phyloP scores from a whole-genome alignment of 2,797 vertebrate species.

The Odontamblyopus lacepedii region DNA sequence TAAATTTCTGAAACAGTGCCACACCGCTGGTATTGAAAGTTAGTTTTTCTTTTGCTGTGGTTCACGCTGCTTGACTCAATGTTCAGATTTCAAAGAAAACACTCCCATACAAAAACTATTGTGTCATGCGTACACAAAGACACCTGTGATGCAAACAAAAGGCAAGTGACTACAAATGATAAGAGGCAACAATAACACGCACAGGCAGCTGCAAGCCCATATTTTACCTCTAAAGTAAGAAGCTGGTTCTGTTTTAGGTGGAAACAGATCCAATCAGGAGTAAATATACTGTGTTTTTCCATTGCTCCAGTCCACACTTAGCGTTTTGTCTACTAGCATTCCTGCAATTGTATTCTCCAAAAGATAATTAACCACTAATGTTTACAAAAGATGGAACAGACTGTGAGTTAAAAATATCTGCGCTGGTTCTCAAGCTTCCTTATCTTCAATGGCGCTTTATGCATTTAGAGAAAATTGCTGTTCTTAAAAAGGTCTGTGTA shows the following conservation, averaged over 20 bases:
- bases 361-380: conserved; percentile 6
- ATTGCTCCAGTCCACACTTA: not conserved
- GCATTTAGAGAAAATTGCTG: not conserved
- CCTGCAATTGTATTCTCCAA: conserved; percentile 1
- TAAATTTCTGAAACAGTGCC: conserved; percentile 33
- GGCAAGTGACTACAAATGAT: conserved; percentile 17
- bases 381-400: conserved; percentile 13
- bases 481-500: not conserved
- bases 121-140: conserved; percentile 52
- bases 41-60: conserved; percentile 27
- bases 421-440: not conserved
- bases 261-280: conserved; percentile 29
- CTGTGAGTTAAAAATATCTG: conserved; percentile 8
- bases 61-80: conserved; percentile 42
- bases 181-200: conserved; percentile 39
- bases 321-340: conserved; percentile 1
- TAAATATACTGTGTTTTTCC: conserved; percentile 22
- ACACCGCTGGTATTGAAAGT: conserved; percentile 27
- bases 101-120: conserved; percentile 45
- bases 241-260: conserved; percentile 31
- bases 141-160: conserved; percentile 57
- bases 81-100: conserved; percentile 51
- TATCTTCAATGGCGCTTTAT: conserved; percentile 6
- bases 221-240: conserved; percentile 30
- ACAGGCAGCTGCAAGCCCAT: conserved; percentile 40